Evolutionary conservation across 2,888 invertebrate genomes (phyloP).

Genomic region (Stenoptilia bipunctidactyla): DNA sequence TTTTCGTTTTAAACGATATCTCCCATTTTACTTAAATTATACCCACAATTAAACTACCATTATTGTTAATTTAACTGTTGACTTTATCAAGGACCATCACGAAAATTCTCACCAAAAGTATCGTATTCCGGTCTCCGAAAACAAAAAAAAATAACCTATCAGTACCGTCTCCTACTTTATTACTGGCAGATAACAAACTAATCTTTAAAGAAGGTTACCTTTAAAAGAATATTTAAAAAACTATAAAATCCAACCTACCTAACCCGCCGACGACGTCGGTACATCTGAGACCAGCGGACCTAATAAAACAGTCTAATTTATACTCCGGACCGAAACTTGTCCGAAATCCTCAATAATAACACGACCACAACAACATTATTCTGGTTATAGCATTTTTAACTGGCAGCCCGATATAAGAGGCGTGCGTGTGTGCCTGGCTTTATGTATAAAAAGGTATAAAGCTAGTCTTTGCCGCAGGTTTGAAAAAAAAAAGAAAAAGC

Average conservation of each 20-base stretch:
- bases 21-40: background rate
- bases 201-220: constrained; percentile 39
- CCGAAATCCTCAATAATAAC: constrained; percentile 35
- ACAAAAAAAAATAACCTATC: constrained; percentile 20
- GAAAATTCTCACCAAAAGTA: constrained; percentile 22
- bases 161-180: constrained; percentile 47
- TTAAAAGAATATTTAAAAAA: constrained; percentile 55
- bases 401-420: constrained; percentile 28
- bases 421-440: constrained; percentile 26
- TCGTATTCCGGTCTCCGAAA: constrained; percentile 20
- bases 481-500: constrained; percentile 50
- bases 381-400: constrained; percentile 34
- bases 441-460: constrained; percentile 62
- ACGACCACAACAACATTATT: constrained; percentile 50
- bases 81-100: constrained; percentile 22
- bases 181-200: constrained; percentile 54
- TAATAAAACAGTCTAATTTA: constrained; percentile 58
- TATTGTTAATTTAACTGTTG: constrained; percentile 17
- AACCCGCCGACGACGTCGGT: constrained; percentile 28
- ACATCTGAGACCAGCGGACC: constrained; percentile 38
- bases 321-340: constrained; percentile 25
- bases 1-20: too few species aligned
- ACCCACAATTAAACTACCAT: constrained; percentile 12
- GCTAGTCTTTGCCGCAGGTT: constrained; percentile 44
- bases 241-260: constrained; percentile 40